Evolutionary conservation across 2,888 invertebrate species (phyloP).

Genomic region (Mantis religiosa): DNA sequence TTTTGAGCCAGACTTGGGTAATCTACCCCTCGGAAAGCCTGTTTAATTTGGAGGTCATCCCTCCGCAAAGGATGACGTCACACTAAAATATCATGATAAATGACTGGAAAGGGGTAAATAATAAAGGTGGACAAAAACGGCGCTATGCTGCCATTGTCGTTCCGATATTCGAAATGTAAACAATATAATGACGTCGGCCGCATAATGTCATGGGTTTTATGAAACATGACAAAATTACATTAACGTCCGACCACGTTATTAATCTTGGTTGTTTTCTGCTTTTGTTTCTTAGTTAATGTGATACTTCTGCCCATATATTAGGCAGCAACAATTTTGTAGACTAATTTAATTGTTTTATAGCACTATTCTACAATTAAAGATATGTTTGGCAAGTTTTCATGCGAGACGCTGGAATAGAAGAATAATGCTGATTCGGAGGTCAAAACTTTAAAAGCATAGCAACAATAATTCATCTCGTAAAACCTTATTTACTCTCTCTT

Average conservation of each 20-base stretch:
- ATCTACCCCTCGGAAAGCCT: neutral
- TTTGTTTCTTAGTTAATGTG: neutral
- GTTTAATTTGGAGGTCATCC: neutral
- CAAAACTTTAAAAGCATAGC: too few relatives aligned
- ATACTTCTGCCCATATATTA: neutral
- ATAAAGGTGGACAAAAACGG: neutral
- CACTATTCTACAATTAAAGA: too few relatives aligned
- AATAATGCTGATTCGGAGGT: too few relatives aligned
- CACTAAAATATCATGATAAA: neutral
- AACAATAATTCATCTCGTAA: too few relatives aligned
- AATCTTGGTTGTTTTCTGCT: neutral
- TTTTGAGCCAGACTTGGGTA: neutral
- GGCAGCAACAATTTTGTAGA: too few relatives aligned
- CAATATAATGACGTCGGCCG: neutral
- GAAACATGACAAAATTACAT: neutral
- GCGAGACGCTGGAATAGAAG: too few relatives aligned
- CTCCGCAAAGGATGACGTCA: neutral
- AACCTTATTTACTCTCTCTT: too few relatives aligned
- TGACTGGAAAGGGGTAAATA: neutral
- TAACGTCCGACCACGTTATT: neutral
- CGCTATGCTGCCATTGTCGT: neutral
- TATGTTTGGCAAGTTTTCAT: too few relatives aligned
- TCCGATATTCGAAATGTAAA: neutral
- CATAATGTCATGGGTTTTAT: neutral
- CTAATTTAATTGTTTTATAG: too few relatives aligned